These are phyloP conservation scores for Regulus satrapa DNA, from an alignment of 2,113 vertebrate species.

Conservation along the genomic window DNA sequence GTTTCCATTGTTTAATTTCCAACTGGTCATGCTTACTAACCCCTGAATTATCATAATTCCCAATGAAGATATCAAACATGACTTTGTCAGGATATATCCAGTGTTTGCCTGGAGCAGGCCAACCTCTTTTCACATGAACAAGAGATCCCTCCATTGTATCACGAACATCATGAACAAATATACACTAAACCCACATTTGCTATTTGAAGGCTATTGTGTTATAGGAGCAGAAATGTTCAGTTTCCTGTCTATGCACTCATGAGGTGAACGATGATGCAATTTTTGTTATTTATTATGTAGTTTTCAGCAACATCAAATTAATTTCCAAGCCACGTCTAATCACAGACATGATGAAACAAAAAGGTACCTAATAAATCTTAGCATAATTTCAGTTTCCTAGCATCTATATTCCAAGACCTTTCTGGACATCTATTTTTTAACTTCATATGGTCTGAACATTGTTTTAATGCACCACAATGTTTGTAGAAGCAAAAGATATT, in stretches of 20 bases:
- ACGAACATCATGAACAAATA: background rate
- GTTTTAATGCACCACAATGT: background rate
- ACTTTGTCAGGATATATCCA: background rate
- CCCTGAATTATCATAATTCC: background rate
- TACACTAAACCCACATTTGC: background rate
- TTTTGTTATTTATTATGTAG: background rate
- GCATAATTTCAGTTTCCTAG: background rate
- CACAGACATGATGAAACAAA: background rate
- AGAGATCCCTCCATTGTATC: background rate
- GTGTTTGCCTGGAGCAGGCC: background rate
- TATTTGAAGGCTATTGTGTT: background rate
- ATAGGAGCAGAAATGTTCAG: background rate
- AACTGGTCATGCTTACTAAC: background rate
- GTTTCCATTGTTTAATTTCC: background rate
- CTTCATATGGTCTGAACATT: background rate
- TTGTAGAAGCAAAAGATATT: background rate
- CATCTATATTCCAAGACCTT: background rate
- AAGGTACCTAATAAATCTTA: background rate
- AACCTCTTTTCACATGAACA: background rate
- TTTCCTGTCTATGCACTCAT: background rate
- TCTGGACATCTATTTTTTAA: background rate
- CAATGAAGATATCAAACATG: background rate
- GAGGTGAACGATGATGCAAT: background rate
- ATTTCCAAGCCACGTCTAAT: background rate
- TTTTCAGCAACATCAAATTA: background rate